Conservation (phyloP, 1,140 invertebrate species). For the Odontomachus brunneus region DNA sequence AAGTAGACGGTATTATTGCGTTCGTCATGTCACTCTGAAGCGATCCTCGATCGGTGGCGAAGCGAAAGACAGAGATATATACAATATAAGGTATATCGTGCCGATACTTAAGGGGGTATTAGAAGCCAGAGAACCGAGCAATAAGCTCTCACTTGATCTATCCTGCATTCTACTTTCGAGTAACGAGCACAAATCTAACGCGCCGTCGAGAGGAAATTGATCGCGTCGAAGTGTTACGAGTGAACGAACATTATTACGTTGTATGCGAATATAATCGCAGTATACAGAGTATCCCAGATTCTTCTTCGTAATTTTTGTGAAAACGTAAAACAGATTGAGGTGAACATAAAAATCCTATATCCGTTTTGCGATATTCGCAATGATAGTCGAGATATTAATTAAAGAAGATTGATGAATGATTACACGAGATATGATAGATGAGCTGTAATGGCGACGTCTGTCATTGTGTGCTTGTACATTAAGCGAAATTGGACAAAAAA, state of each 20-base stretch:
- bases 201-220: background rate
- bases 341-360: too few species aligned
- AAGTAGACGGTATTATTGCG: conserved; percentile 47
- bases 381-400: too few species aligned
- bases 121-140: conserved; percentile 12
- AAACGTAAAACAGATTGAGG: too few species aligned
- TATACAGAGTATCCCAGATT: too few species aligned
- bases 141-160: conserved; percentile 14
- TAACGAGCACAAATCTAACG: conserved; percentile 4
- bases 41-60: conserved; percentile 16
- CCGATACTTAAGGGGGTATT: background rate
- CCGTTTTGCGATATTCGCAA: too few species aligned
- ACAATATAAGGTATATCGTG: background rate
- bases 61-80: background rate
- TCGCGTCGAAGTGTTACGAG: background rate
- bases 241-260: conserved; percentile 15
- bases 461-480: too few species aligned
- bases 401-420: too few species aligned
- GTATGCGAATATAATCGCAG: background rate
- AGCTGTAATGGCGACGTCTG: too few species aligned
- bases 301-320: too few species aligned
- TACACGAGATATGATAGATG: too few species aligned
- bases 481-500: too few species aligned
- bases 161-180: conserved; percentile 22
- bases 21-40: conserved; percentile 19